Evolutionary conservation across 1,140 invertebrate species (phyloP), one percentile per base, ranked within the genome.

Genomic region (Drosophila nikananu): DNA sequence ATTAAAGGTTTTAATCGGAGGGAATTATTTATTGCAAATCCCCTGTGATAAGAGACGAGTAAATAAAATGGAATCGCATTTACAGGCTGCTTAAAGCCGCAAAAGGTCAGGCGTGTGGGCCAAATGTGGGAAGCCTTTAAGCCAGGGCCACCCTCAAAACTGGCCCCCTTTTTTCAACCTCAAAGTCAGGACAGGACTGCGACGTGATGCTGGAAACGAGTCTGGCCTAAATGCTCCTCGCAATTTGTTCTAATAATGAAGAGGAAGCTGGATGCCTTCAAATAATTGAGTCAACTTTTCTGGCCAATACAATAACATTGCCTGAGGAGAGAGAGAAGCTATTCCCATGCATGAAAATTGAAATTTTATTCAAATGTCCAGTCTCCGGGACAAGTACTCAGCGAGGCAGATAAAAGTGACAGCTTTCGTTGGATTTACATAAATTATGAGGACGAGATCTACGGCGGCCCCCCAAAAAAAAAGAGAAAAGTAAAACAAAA

Each of bases 341-440:
- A 48, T 51, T 51, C n/a, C 51, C 25, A 86, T 86, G 83, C 83
- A 75, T 70, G 84, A 89, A 78, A 83, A 87, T 87, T 89, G 80
- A 87, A 87, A 83, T 89, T 86, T 81, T 86, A 86, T 86, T 82
- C 79, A 86, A 86, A 86, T 84, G 44, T 19, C 70, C 55, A 23
- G 49, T 51, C 49, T 0, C 32, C 13, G 30, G 32, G 21, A 15
- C 27, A 54, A 46, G 46, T 61, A 42, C 64, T 60, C 59, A 63
- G 58, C 76, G 61, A 64, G 54, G n/a, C 32, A 72, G 67, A 74
- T 73, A 73, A 83, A 80, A 84, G 58, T 55, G 66, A 58, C 60
- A 67, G 55, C 70, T 51, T 72, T 41, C 39, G 62, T 58, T 68
- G 68, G 57, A 86, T 87, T 87, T 89, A 81, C 80, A 87, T 87